Percentiles rank a stretch among this genome's conserved stretches.
Conservation (phyloP, 2,113 vertebrate genomes). For the Genyomyrus donnyi region DNA sequence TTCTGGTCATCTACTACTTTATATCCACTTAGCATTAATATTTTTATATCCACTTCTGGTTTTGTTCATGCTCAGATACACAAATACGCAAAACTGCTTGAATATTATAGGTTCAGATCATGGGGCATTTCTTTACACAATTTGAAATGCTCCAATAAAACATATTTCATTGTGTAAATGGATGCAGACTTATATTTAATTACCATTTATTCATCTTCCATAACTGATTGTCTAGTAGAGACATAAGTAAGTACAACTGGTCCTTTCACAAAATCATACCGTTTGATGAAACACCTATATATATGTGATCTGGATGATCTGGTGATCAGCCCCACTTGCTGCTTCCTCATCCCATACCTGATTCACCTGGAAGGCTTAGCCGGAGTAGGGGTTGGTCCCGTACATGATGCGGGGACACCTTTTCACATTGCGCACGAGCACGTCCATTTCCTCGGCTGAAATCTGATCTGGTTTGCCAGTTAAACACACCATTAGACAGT, state of each 20-base stretch:
- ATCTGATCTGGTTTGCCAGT: too few relatives aligned
- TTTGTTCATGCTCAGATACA: not conserved
- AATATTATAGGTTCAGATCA: not conserved
- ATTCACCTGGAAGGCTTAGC: too few relatives aligned
- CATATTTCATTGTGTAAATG: not conserved
- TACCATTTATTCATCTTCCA: not conserved
- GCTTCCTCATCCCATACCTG: too few relatives aligned
- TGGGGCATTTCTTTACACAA: not conserved
- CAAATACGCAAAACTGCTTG: not conserved
- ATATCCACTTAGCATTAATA: not conserved
- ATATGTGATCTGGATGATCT: too few relatives aligned
- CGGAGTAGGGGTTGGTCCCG: too few relatives aligned
- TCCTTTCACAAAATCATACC: too few relatives aligned
- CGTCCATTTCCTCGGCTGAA: too few relatives aligned
- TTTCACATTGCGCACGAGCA: too few relatives aligned
- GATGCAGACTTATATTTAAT: not conserved
- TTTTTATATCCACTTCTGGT: not conserved
- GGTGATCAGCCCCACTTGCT: too few relatives aligned
- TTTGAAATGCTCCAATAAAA: not conserved
- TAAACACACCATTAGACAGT: too few relatives aligned
- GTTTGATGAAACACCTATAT: too few relatives aligned
- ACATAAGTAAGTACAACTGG: not conserved
- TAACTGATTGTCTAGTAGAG: not conserved
- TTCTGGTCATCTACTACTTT: not conserved
- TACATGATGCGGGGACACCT: too few relatives aligned